A percentile compares a stretch with the other conserved stretches of the same genome.
Conservation (phyloP, 2,797 vertebrate species). For the Aulostomus chinensis region DNA sequence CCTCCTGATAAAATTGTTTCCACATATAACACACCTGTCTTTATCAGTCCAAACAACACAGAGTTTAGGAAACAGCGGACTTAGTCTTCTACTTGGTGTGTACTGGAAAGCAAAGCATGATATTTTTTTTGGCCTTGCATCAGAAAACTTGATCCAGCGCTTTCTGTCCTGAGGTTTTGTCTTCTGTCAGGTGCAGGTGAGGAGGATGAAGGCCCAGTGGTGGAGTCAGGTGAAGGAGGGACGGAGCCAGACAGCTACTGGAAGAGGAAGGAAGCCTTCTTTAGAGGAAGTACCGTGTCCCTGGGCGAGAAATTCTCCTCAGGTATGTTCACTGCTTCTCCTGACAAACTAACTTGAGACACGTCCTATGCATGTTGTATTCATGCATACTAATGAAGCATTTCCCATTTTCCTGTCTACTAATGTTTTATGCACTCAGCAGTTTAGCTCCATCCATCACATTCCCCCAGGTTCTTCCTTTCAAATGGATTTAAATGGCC, state of each 20-base stretch:
- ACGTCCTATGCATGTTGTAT: slow-evolving; percentile 11
- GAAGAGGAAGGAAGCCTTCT: slow-evolving; percentile 80
- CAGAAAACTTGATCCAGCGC: neutral
- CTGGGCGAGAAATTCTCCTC: slow-evolving; percentile 82
- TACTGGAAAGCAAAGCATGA: too few species aligned
- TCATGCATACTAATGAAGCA: slow-evolving; percentile 43
- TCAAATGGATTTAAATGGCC: slow-evolving; percentile 76
- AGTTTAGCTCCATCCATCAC: slow-evolving; percentile 49
- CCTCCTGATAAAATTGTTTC: slow-evolving; percentile 28
- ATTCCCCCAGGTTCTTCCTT: slow-evolving; percentile 48
- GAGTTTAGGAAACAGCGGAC: slow-evolving; percentile 36
- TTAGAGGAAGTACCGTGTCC: slow-evolving; percentile 72
- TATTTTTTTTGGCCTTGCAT: neutral
- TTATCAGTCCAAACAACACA: neutral
- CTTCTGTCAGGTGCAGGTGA: slow-evolving; percentile 37
- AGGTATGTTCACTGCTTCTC: too few species aligned
- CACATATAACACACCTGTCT: slow-evolving; percentile 8
- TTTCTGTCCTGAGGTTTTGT: slow-evolving; percentile 1
- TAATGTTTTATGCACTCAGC: slow-evolving; percentile 66
- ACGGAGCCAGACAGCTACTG: slow-evolving; percentile 76
- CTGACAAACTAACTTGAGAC: slow-evolving; percentile 2
- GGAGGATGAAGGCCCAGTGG: slow-evolving; percentile 58
- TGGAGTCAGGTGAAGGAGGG: slow-evolving; percentile 67
- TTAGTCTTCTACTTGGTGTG: too few species aligned
- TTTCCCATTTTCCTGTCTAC: slow-evolving; percentile 25